Base-by-base conservation (phyloP, 92 coral and sea anemone genomes). In the Galaxea fascicularis region DNA sequence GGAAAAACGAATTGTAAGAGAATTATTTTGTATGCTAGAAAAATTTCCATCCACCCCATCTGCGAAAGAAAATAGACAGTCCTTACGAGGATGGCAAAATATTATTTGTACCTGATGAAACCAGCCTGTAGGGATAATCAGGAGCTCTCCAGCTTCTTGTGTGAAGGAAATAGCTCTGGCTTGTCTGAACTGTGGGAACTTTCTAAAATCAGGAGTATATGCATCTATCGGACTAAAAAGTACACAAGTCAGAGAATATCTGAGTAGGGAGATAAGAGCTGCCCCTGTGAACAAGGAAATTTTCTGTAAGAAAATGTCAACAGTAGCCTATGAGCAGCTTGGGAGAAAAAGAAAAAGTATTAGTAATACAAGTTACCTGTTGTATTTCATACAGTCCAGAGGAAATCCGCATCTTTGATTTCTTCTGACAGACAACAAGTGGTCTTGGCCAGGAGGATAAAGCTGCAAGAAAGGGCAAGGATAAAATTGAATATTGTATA, bases 91-190 rank as follows among this genome's bases (percentile, higher is more conserved):
- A 35, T 35, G 6, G 6, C 4, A 16, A 21, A 52, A 10, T 47
- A 4, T 21, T 17, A 1, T 75, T 26, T 82, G 16, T 27, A 95
- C 98, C 92, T 95, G 98, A 35, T 95, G 98, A 76, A 95, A 95
- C 98, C 98, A 95, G 65, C 98, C 98, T 3, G 98, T 88, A 0
- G 98, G 98, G 25, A 95, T 95, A 21, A 95, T 87, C 57, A 95
- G 87, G 41, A 95, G 91, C 16, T 95, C 98, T 49, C 98, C 98
- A 49, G 98, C 90, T 63, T 87, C 78, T 65, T 95, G 98, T 21
- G 88, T 90, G 68, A 95, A 93, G 0, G 95, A 85, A 51, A 95
- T 90, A 62, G 96, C 96, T 78, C 79, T 85, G 63, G 98, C 98
- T 79, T 91, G 87, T 30, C 44, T 74, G 28, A 95, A 95, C 71